Percentiles rank a stretch among this genome's conserved stretches.
Evolutionary conservation across 1,140 invertebrate species (phyloP).

Genomic region (Listronotus oregonensis): DNA sequence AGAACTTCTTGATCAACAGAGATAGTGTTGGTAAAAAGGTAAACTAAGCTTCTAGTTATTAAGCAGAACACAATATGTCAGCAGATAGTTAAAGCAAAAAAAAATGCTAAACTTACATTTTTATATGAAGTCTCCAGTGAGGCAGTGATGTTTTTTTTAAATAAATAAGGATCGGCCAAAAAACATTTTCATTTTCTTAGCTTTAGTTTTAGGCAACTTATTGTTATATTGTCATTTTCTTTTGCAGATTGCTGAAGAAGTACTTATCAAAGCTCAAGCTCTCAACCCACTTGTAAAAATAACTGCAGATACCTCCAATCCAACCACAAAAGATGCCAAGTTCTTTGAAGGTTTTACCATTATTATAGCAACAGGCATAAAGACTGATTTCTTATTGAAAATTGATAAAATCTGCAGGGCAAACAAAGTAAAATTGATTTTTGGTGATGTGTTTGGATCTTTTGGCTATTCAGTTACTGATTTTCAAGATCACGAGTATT

Average conservation of each 20-base stretch:
- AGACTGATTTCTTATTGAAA: conserved; percentile 70
- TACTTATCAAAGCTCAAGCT: conserved; percentile 73
- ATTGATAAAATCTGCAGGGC: conserved; percentile 82
- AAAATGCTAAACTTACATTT: no score
- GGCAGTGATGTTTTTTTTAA: no score
- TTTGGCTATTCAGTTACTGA: conserved; percentile 93
- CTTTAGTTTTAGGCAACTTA: no score
- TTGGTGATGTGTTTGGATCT: conserved; percentile 91
- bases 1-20: conserved; percentile 78
- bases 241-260: conserved; percentile 81
- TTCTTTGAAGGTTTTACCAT: conserved; percentile 86
- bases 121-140: no score
- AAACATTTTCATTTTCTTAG: no score
- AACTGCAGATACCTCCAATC: conserved; percentile 67
- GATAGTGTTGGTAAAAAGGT: conserved; percentile 74
- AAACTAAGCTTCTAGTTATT: no score
- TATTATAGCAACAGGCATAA: conserved; percentile 79
- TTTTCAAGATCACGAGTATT: conserved; percentile 83
- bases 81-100: no score
- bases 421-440: conserved; percentile 82
- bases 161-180: no score
- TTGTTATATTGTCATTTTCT: no score
- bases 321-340: conserved; percentile 67
- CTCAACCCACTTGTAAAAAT: conserved; percentile 94
- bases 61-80: no score